Base-by-base conservation (phyloP, 2,797 vertebrate genomes). In the Acipenser oxyrinchus region DNA sequence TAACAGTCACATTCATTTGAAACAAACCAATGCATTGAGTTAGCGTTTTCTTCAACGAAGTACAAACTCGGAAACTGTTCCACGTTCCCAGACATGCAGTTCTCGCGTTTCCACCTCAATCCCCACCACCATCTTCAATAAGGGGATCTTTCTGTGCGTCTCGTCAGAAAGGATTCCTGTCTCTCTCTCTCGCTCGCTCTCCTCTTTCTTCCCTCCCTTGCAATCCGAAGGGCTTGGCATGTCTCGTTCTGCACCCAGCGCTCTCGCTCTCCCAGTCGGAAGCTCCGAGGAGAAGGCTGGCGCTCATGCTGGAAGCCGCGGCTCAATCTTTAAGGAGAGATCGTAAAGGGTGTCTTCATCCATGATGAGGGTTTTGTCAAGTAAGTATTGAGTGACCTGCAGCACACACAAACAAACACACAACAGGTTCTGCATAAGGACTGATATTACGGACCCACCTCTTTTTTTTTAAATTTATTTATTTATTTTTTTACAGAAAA, bases 281-380 rank as follows among this genome's bases (percentile, higher is more conserved):
- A 73, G 72, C 68, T 73, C 71, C 72, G 73, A 77, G 81, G 71
- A 71, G 61, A 73, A 79, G 71, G 82, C 68, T 74, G 70, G 11
- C 49, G 75, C 70, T 98, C 95, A 99, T 82, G 96, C 95, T 1
- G 95, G 93, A 71, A 98, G 91, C 76, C 96, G 92, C 71, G 95
- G 94, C 79, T 96, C 95, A 11, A 97, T 92, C 84, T 93, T 96
- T 72, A 98, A 88, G 0, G 95, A 98, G 72, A 98, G 90, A 71
- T 95, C 95, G 70, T 98, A 98, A 60, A 98, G 83, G 0, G 94
- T 95, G 76, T 98, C 95, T 84, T 98, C 95, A 7, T 98, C 95
- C 78, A 97, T 95, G 81, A 95, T 94, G 71, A 93, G 88, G 11
- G 89, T 91, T 83, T 95, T 96, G 86, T 97, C 94, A 79, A 98